phyloP scores from a whole-genome alignment of 2,797 vertebrate species.

The Megalops cyprinoides region DNA sequence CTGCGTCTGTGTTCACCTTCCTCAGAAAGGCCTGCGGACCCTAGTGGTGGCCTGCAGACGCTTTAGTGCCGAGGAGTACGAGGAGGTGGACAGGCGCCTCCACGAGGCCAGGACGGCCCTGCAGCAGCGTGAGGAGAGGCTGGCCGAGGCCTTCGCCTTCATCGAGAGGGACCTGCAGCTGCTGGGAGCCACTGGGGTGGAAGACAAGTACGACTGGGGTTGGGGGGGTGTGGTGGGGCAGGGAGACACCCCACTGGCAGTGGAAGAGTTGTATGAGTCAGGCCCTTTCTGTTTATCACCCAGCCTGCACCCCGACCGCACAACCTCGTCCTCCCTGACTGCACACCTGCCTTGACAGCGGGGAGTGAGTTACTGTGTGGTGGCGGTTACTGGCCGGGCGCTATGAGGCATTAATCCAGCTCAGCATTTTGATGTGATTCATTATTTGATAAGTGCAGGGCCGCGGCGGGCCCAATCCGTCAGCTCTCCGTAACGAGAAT shows the following conservation, averaged over 20 bases:
- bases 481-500: not conserved
- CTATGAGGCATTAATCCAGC: not conserved
- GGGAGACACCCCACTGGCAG: too few species aligned
- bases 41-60: slow-evolving; percentile 90
- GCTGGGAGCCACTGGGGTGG: slow-evolving; percentile 94
- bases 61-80: slow-evolving; percentile 86
- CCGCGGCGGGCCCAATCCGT: too few species aligned
- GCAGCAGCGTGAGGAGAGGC: slow-evolving; percentile 88
- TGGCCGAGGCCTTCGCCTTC: slow-evolving; percentile 85
- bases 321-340: not conserved
- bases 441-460: slow-evolving; percentile 13
- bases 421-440: slow-evolving; percentile 26
- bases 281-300: too few species aligned
- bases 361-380: not conserved
- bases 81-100: slow-evolving; percentile 80
- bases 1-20: not conserved
- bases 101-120: slow-evolving; percentile 89
- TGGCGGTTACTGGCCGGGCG: too few species aligned
- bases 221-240: too few species aligned
- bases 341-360: slow-evolving; percentile 10
- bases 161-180: slow-evolving; percentile 90
- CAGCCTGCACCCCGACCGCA: too few species aligned
- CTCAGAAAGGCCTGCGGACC: slow-evolving; percentile 93
- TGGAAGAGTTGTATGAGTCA: too few species aligned
- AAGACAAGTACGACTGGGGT: slow-evolving; percentile 94